A percentile compares a stretch with the other conserved stretches of the same genome.
Evolutionary conservation across 2,888 invertebrate genomes (phyloP).

Genomic region (Drosophila vallismaia): DNA sequence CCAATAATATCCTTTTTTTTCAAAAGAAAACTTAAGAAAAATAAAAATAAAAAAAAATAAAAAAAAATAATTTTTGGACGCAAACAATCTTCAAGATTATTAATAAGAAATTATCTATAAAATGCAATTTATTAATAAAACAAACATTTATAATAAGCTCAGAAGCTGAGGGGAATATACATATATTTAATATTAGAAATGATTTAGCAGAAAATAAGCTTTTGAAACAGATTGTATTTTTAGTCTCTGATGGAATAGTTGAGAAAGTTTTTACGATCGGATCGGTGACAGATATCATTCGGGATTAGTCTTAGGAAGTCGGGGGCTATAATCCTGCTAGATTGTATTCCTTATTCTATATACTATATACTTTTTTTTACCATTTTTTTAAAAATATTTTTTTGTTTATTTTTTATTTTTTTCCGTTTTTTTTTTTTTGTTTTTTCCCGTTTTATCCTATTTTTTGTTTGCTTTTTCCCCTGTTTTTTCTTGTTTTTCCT

Average conservation of each 20-base stretch:
- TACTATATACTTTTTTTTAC: background rate
- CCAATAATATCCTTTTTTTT: background rate
- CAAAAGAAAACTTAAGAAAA: too few species aligned
- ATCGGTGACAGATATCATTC: background rate
- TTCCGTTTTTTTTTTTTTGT: background rate
- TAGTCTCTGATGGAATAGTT: background rate
- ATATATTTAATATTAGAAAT: too few species aligned
- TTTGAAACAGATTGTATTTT: background rate
- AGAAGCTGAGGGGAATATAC: too few species aligned
- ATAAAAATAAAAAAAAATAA: too few species aligned
- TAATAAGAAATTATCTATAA: background rate
- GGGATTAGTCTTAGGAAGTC: background rate
- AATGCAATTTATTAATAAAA: background rate
- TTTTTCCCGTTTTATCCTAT: background rate
- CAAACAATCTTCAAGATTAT: background rate
- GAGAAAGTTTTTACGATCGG: background rate
- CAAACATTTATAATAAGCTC: too few species aligned
- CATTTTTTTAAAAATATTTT: conserved; percentile 2
- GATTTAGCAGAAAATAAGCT: background rate
- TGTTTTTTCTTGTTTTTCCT: too few species aligned
- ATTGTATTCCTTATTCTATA: background rate
- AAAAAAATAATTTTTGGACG: too few species aligned
- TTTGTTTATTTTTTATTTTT: background rate
- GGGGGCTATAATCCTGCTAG: background rate
- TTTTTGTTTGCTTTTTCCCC: background rate